These are phyloP conservation scores for Pachyrhynchus sulphureomaculatus DNA, from an alignment of 1,140 invertebrate genomes.

Conservation along the genomic window DNA sequence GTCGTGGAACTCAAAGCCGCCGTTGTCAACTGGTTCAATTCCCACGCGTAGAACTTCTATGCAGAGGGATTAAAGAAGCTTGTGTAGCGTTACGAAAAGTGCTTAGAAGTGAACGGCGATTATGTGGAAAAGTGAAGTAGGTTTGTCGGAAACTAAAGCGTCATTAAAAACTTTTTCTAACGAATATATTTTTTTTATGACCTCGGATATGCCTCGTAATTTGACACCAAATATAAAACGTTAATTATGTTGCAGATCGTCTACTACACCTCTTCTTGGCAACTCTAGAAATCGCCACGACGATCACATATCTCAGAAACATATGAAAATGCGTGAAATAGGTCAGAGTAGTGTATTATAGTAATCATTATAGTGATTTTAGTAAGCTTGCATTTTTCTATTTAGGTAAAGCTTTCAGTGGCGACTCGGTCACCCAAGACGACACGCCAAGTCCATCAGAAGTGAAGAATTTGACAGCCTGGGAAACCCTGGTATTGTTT, in stretches of 20 bases:
- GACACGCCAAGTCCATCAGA: slow-evolving; percentile 53
- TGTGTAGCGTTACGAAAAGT: too few relatives aligned
- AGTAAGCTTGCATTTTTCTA: not conserved
- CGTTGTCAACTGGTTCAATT: too few relatives aligned
- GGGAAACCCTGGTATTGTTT: slow-evolving; percentile 95
- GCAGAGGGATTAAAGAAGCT: too few relatives aligned
- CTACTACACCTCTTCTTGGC: slow-evolving; percentile 21
- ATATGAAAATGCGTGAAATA: slow-evolving; percentile 28
- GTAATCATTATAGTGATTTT: not conserved
- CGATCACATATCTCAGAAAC: slow-evolving; percentile 11
- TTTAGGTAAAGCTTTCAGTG: slow-evolving; percentile 55
- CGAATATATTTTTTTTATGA: too few relatives aligned
- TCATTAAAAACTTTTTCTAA: too few relatives aligned
- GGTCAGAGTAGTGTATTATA: not conserved
- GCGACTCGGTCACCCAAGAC: slow-evolving; percentile 51
- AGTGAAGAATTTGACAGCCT: slow-evolving; percentile 64
- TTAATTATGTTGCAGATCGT: slow-evolving; percentile 7
- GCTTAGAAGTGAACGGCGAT: too few relatives aligned
- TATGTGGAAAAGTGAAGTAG: too few relatives aligned
- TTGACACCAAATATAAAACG: not conserved
- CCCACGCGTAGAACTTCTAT: too few relatives aligned
- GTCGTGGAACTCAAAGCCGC: too few relatives aligned
- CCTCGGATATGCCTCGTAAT: too few relatives aligned
- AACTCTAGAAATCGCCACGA: slow-evolving; percentile 18
- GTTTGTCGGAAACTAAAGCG: not conserved